Conservation (phyloP, 1,140 invertebrate genomes). For the Amphibalanus amphitrite region DNA sequence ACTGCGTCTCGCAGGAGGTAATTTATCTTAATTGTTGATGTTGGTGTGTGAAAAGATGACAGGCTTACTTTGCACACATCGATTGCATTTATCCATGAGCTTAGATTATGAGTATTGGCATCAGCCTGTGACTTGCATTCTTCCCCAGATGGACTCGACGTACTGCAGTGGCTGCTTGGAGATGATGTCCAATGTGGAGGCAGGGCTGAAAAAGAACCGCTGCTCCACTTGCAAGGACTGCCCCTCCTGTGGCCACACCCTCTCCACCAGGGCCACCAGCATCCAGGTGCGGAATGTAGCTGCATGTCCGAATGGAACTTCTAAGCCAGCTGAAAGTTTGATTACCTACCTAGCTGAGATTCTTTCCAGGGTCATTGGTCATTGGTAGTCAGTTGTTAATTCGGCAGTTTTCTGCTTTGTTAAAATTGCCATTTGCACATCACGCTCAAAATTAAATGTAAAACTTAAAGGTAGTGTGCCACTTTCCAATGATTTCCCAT, state of each 20-base stretch:
- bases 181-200: conserved; percentile 86
- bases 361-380: no score
- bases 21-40: conserved; percentile 15
- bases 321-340: no score
- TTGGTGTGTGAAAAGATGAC: neutral
- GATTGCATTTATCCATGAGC: neutral
- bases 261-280: conserved; percentile 65
- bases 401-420: no score
- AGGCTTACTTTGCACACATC: neutral
- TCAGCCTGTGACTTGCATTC: conserved; percentile 13
- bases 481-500: no score
- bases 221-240: conserved; percentile 91
- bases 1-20: conserved; percentile 91
- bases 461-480: no score
- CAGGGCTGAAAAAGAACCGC: conserved; percentile 80
- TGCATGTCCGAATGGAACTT: no score
- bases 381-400: no score
- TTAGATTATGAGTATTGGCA: conserved; percentile 6
- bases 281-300: conserved; percentile 28
- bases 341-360: no score
- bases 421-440: no score
- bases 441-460: no score
- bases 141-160: conserved; percentile 67
- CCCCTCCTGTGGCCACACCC: conserved; percentile 78
- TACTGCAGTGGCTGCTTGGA: conserved; percentile 93